Conservation (phyloP, 2,797 vertebrate species). For the Bovichtus diacanthus region DNA sequence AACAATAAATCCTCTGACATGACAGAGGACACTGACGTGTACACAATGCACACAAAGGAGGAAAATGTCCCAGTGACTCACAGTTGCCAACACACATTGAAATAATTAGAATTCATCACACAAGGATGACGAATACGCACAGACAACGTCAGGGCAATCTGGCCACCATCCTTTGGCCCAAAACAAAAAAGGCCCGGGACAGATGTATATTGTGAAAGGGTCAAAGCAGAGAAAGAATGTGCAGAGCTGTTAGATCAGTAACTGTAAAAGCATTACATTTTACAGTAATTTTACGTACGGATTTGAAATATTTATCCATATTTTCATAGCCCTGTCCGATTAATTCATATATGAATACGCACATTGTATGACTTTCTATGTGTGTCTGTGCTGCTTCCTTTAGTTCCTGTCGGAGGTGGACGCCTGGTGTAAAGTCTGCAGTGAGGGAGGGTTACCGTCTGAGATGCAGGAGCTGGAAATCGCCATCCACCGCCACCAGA, state of each 20-base stretch:
- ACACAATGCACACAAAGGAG: neutral
- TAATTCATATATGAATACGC: neutral
- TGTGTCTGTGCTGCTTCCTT: neutral
- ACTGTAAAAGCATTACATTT: neutral
- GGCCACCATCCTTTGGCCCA: neutral
- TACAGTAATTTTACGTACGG: too few species aligned
- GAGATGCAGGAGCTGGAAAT: constrained; percentile 98
- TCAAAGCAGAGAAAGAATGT: too few species aligned
- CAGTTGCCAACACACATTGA: neutral
- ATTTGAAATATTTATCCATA: neutral
- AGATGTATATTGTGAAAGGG: too few species aligned
- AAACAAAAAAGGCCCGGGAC: neutral
- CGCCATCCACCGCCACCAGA: constrained; percentile 97
- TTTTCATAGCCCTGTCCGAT: neutral
- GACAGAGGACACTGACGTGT: neutral
- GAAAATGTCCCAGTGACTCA: neutral
- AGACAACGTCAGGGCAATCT: neutral
- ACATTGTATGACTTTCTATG: neutral
- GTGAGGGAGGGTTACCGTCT: constrained; percentile 93
- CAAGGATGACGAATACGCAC: neutral
- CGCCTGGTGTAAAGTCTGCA: constrained; percentile 98
- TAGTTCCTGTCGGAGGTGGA: constrained; percentile 98
- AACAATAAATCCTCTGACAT: neutral
- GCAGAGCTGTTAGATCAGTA: too few species aligned
- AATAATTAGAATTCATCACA: neutral